phyloP scores from a whole-genome alignment of 2,888 invertebrate genomes.

The Idaea biselata region DNA sequence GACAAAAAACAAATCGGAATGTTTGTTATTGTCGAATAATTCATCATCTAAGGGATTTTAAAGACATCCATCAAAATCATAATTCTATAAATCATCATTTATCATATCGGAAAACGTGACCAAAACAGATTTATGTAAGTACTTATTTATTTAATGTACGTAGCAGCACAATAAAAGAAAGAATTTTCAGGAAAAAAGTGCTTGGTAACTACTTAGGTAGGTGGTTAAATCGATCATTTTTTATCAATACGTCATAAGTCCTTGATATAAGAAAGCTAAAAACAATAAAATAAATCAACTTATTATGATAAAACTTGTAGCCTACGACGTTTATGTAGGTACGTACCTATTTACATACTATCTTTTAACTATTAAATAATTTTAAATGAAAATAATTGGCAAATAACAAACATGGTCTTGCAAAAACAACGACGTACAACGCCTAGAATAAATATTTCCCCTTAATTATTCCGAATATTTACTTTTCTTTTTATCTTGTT shows the following conservation, averaged over 20 bases:
- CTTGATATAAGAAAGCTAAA: slow-evolving; percentile 18
- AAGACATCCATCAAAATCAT: background rate
- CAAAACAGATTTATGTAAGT: background rate
- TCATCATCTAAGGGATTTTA: background rate
- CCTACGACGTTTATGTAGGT: background rate
- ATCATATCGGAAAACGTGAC: background rate
- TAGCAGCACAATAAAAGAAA: background rate
- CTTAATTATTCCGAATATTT: too few species aligned
- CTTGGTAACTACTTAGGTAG: background rate
- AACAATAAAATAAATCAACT: slow-evolving; percentile 7
- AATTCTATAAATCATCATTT: background rate
- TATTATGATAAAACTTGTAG: background rate
- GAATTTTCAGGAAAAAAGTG: background rate
- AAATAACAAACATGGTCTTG: too few species aligned
- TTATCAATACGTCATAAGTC: slow-evolving; percentile 22
- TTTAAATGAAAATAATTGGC: too few species aligned
- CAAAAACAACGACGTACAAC: too few species aligned
- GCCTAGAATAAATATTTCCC: too few species aligned
- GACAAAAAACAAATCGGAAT: background rate
- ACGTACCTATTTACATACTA: background rate
- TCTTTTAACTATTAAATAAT: background rate
- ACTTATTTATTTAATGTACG: background rate
- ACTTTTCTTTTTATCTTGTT: too few species aligned
- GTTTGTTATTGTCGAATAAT: background rate
- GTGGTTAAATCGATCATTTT: slow-evolving; percentile 21